phyloP scores from a whole-genome alignment of 2,113 vertebrate species.

The Orthochromis malagaraziensis region DNA sequence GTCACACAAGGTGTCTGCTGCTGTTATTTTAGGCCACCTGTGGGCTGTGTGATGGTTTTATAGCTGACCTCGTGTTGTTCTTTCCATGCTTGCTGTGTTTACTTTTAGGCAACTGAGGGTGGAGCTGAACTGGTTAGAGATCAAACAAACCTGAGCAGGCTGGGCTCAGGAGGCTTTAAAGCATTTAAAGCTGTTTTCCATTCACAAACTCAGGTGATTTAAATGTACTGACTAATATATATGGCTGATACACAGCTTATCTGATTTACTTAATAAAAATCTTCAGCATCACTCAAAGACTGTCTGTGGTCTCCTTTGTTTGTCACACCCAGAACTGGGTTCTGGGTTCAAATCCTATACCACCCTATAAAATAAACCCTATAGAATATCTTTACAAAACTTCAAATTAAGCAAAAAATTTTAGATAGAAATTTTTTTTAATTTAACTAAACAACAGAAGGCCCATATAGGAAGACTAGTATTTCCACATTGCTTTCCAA shows the following conservation, averaged over 20 bases:
- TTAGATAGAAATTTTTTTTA: rapidly evolving
- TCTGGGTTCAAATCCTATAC: neutral
- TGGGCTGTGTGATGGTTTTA: neutral
- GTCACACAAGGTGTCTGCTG: neutral
- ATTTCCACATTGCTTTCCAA: neutral
- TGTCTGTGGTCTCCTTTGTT: neutral
- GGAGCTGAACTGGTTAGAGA: neutral
- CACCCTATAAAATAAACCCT: neutral
- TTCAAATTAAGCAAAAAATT: neutral
- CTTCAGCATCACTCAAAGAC: neutral
- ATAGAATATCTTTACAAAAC: neutral
- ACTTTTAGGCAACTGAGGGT: neutral
- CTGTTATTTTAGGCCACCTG: neutral
- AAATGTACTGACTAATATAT: neutral
- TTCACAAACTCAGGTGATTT: neutral
- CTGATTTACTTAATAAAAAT: neutral
- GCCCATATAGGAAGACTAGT: neutral
- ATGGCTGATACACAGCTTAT: neutral
- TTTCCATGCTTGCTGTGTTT: neutral
- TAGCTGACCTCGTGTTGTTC: neutral
- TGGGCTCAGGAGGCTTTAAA: neutral
- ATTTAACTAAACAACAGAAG: neutral
- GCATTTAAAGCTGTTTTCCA: neutral
- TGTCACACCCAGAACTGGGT: neutral
- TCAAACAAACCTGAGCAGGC: neutral